phyloP scores from a whole-genome alignment of 1,140 invertebrate species.

The Penaeus vannamei region DNA sequence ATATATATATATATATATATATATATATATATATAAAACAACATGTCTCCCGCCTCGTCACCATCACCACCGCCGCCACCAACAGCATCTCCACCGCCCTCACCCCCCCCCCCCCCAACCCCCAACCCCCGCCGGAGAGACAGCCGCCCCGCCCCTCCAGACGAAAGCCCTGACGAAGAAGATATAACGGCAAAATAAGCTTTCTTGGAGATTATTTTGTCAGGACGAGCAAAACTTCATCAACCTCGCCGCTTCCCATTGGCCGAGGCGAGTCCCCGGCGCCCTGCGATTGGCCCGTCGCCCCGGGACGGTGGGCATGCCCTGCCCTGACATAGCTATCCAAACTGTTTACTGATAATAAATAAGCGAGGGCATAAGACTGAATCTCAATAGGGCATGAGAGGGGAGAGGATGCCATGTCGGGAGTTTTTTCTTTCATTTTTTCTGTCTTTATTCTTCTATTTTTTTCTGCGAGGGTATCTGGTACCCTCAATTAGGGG shows the following conservation, averaged over 20 bases:
- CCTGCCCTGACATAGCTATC: constrained; percentile 36
- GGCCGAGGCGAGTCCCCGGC: background rate
- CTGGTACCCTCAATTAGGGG: no score
- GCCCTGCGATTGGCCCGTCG: constrained; percentile 10
- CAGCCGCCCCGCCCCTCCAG: background rate
- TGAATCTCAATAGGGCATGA: background rate
- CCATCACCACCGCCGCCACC: no score
- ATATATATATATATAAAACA: background rate
- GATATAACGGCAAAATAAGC: background rate
- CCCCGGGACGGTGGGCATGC: constrained; percentile 18
- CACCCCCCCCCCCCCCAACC: no score
- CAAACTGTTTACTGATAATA: constrained; percentile 53
- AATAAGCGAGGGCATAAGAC: constrained; percentile 25
- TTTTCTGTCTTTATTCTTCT: no score
- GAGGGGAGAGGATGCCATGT: constrained; percentile 3
- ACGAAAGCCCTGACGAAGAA: background rate
- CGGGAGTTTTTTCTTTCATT: no score
- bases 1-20: constrained; percentile 21
- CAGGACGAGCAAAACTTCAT: constrained; percentile 53
- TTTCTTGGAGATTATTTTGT: constrained; percentile 48
- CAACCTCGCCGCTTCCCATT: constrained; percentile 10
- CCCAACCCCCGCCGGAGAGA: background rate
- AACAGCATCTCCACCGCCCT: no score
- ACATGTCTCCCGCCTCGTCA: no score
- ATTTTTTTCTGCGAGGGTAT: no score